Conservation (phyloP, 2,797 vertebrate genomes). For the Phoebastria nigripes region DNA sequence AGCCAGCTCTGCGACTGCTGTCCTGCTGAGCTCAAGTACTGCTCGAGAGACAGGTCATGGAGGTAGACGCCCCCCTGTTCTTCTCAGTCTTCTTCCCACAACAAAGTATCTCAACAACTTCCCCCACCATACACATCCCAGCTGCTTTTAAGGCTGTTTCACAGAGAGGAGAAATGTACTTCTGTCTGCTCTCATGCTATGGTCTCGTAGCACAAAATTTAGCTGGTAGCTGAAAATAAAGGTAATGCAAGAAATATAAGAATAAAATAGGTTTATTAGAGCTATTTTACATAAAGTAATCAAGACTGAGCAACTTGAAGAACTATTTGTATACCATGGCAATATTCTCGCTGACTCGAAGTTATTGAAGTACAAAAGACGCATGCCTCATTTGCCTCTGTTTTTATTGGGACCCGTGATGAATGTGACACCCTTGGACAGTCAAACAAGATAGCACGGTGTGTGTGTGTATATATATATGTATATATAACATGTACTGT, state of each 20-base stretch:
- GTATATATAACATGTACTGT: conserved; percentile 45
- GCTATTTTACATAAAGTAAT: conserved; percentile 61
- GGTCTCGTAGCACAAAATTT: neutral
- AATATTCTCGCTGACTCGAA: conserved; percentile 4
- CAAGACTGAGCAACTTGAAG: conserved; percentile 22
- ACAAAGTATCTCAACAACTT: neutral
- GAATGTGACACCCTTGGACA: conserved; percentile 28
- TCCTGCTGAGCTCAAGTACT: neutral
- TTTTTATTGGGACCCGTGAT: conserved; percentile 33
- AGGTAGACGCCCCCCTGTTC: neutral
- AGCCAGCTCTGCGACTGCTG: neutral
- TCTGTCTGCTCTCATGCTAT: neutral
- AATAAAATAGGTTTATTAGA: conserved; percentile 77
- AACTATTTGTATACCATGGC: conserved; percentile 33
- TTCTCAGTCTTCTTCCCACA: neutral
- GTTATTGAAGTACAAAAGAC: conserved; percentile 62
- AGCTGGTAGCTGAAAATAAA: conserved; percentile 2
- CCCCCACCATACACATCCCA: neutral
- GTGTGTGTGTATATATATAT: neutral
- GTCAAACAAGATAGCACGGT: conserved; percentile 23
- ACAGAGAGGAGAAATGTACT: neutral
- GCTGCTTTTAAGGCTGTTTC: neutral
- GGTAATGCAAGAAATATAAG: conserved; percentile 47
- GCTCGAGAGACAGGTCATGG: rapidly evolving
- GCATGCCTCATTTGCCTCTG: conserved; percentile 44